These are phyloP conservation scores for Sicus ferrugineus DNA, from an alignment of 2,888 invertebrate genomes.

Conservation along the genomic window DNA sequence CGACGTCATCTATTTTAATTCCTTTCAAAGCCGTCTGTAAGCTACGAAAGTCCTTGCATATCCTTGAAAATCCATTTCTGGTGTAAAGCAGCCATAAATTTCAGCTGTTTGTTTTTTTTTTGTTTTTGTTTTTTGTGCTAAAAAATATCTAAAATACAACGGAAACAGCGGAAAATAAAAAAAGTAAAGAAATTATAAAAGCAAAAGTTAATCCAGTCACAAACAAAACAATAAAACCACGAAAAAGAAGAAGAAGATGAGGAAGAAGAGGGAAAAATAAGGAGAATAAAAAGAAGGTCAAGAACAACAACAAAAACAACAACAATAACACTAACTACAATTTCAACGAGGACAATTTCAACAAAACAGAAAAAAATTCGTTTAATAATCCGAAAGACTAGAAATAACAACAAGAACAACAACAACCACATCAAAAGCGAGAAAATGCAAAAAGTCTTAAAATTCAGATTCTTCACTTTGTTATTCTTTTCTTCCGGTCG, in stretches of 20 bases:
- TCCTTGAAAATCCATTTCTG: not conserved
- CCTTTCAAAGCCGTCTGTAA: not conserved
- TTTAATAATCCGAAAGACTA: not conserved
- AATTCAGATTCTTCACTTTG: too few relatives aligned
- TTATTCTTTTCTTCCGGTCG: too few relatives aligned
- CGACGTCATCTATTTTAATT: conserved; percentile 38
- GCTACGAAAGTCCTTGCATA: conserved; percentile 5
- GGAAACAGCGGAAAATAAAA: too few relatives aligned
- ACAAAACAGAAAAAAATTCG: not conserved
- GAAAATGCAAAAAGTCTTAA: conserved; percentile 29
- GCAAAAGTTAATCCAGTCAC: too few relatives aligned
- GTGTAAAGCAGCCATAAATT: conserved; percentile 12
- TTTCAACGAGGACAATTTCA: not conserved
- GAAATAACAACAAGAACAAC: not conserved
- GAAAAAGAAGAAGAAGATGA: not conserved
- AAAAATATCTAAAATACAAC: too few relatives aligned
- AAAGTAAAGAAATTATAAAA: too few relatives aligned
- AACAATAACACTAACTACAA: not conserved
- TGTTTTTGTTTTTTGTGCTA: not conserved
- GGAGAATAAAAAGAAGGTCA: too few relatives aligned
- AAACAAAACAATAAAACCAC: too few relatives aligned
- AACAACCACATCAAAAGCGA: conserved; percentile 12
- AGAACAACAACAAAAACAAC: conserved; percentile 3
- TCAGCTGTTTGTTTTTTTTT: not conserved
- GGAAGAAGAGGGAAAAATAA: too few relatives aligned